These are phyloP conservation scores for Drosophila paranaensis DNA, from an alignment of 2,888 invertebrate species.

Conservation along the genomic window DNA sequence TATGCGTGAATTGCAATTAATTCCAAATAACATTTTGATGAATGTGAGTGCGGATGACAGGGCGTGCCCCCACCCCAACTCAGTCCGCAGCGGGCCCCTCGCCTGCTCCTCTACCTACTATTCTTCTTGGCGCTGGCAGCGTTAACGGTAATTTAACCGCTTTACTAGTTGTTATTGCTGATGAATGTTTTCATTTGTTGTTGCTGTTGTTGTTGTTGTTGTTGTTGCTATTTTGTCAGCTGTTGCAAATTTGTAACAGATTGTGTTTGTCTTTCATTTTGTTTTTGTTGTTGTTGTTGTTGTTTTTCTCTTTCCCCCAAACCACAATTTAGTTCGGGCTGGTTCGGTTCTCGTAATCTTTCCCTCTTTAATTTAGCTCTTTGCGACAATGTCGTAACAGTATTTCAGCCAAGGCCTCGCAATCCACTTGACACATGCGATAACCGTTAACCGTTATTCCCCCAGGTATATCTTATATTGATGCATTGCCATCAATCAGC, in stretches of 20 bases:
- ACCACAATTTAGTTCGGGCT: slow-evolving; percentile 16
- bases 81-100: too few species aligned
- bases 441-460: slow-evolving; percentile 1
- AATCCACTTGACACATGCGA: slow-evolving; percentile 28
- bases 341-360: slow-evolving; percentile 10
- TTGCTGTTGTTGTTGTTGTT: slow-evolving; percentile 15
- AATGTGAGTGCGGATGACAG: slow-evolving; percentile 46
- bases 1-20: slow-evolving; percentile 75
- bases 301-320: not conserved
- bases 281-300: not conserved
- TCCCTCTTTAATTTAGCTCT: slow-evolving; percentile 14
- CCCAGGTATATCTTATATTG: not conserved
- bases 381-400: slow-evolving; percentile 21
- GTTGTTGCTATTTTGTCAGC: slow-evolving; percentile 45
- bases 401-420: slow-evolving; percentile 3
- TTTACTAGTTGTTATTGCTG: slow-evolving; percentile 16
- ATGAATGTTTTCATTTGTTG: not conserved
- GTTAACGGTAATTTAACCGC: slow-evolving; percentile 25
- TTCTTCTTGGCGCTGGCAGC: slow-evolving; percentile 28
- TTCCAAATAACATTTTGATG: slow-evolving; percentile 51
- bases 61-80: slow-evolving; percentile 3
- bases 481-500: not conserved
- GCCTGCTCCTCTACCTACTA: slow-evolving; percentile 4
- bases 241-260: slow-evolving; percentile 42
- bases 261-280: slow-evolving; percentile 39